Conservation (phyloP, 1,140 invertebrate genomes). For the Apis laboriosa region DNA sequence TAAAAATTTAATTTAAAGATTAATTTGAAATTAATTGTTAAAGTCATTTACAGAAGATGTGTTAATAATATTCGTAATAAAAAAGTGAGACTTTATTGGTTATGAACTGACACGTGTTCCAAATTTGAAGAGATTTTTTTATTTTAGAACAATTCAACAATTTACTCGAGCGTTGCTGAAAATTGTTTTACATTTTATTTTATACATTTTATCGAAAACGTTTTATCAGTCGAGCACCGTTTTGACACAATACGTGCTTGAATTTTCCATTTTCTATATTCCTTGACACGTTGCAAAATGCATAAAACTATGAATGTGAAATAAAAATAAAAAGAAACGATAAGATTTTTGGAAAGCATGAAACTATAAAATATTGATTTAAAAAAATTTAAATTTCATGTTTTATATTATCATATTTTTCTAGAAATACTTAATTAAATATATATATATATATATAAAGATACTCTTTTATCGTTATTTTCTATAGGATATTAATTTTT, state of each 20-base stretch:
- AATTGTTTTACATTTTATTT: slow-evolving; percentile 6
- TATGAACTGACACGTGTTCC: too few relatives aligned
- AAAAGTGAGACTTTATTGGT: not conserved
- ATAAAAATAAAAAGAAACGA: not conserved
- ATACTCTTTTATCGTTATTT: not conserved
- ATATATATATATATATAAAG: not conserved
- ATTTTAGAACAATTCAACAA: not conserved
- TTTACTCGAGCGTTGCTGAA: not conserved
- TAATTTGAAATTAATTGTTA: not conserved
- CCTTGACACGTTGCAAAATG: too few relatives aligned
- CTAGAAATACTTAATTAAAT: not conserved
- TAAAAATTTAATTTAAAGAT: too few relatives aligned
- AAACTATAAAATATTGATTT: not conserved
- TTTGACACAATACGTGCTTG: not conserved
- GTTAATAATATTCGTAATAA: not conserved
- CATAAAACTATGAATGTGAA: too few relatives aligned
- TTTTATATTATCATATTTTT: not conserved
- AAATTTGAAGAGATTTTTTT: not conserved
- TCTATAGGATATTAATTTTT: not conserved
- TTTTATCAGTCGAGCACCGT: not conserved
- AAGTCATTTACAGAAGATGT: not conserved
- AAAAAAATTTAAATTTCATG: too few relatives aligned
- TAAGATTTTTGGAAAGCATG: not conserved
- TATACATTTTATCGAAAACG: not conserved
- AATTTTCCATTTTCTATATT: slow-evolving; percentile 10